Conservation (phyloP, 2,113 vertebrate species). For the Perca schrenkii region DNA sequence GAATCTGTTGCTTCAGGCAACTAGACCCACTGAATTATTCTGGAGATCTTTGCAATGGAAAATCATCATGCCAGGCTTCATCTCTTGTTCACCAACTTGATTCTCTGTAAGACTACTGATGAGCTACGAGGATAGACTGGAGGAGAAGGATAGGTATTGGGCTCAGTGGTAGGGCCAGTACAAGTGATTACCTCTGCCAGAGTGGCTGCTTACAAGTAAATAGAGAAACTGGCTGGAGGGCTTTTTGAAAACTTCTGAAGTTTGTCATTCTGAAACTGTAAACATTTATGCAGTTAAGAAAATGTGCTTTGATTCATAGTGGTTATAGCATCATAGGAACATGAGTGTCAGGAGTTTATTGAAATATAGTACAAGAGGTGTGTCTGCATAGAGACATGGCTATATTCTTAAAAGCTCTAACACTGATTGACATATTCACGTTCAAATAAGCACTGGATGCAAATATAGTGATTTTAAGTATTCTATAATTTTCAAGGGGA, state of each 20-base stretch:
- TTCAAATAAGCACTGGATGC: neutral
- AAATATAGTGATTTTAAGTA: neutral
- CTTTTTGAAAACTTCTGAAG: constrained; percentile 5
- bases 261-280: constrained; percentile 6
- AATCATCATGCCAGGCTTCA: constrained; percentile 41
- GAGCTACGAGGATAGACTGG: constrained; percentile 20
- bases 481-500: neutral
- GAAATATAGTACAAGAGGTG: neutral
- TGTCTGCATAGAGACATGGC: neutral
- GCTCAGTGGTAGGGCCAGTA: constrained; percentile 7
- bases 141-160: constrained; percentile 7
- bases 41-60: constrained; percentile 34
- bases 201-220: constrained; percentile 8
- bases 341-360: neutral
- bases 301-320: neutral
- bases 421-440: neutral
- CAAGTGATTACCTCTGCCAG: neutral
- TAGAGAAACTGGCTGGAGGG: constrained; percentile 4
- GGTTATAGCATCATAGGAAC: neutral
- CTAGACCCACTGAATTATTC: constrained; percentile 51
- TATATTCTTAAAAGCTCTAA: neutral
- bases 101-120: constrained; percentile 43
- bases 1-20: constrained; percentile 55
- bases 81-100: constrained; percentile 46
- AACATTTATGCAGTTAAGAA: constrained; percentile 1